Evolutionary conservation across 2,888 invertebrate genomes (phyloP), one percentile per base, ranked within the genome.

Genomic region (Nezara viridula): DNA sequence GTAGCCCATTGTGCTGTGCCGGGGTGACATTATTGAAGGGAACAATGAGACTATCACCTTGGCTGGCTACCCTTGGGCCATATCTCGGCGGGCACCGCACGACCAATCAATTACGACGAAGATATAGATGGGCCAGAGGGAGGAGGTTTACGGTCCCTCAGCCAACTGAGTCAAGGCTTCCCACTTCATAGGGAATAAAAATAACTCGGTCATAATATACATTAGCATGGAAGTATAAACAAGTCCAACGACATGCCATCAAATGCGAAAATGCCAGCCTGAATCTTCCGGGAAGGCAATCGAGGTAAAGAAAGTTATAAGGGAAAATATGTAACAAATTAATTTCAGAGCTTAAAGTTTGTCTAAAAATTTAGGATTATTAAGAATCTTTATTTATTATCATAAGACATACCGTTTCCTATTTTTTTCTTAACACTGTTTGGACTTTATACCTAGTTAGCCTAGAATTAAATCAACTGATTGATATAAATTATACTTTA

Each of bases 11-110:
- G 66, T 73, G 14, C 37, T 73, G 66, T 73, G 66, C 37, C 37
- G 21, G 66, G 37, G 66, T 73, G 66, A 73, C 66, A 73, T 73
- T 73, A 73, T 73, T 37, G 32, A 37, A 73, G 32, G 9, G 66
- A 32, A 73, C 32, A 73, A 73, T 73, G 66, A 19, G 21, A 21
- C 37, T 2, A 73, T 73, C 66, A 73, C 66, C 66, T 73, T 73
- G 66, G 66, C 19, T 73, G 66, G 37, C 32, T 73, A 73, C 37
- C 60, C 66, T 73, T 73, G 66, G 66, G 66, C 37, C 66, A 73
- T 37, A 37, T 73, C 66, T 32, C 12, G 32, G 66, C n/a, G 32
- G 9, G 24, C 32, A 4, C 19, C 66, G 14, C 66, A 37, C 19
- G 19, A 73, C 66, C 32, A 73, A 73, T 73, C 66, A 37, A 73